Evolutionary conservation across 1,140 invertebrate genomes (phyloP), one percentile per base, ranked within the genome.

Genomic region (Sitodiplosis mosellana): DNA sequence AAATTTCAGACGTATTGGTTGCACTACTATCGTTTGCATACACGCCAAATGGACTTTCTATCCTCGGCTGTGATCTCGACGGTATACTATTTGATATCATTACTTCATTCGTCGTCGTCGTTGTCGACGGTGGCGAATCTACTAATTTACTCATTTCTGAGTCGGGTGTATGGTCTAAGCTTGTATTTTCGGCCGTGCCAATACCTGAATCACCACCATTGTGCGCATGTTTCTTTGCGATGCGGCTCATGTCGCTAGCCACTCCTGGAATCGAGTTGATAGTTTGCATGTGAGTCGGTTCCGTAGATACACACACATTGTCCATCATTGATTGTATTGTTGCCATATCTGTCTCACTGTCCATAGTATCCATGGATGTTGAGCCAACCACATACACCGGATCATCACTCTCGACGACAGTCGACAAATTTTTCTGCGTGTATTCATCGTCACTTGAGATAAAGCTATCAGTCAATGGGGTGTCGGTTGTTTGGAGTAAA

Each of bases 181-280:
- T 80, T 5, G 77, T 79, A 47, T 78, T 81, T 58, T 80, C 78
- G 0, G 65, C 65, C 1, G 78, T 81, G 52, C 76, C 80, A 37
- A 81, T 77, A 1, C 79, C 78, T 0, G 77, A 80, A 57, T 81
- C 79, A 0, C 66, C 73, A 46, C 27, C 44, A 22, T 41, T 44
- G 17, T 2, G 11, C 14, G 19, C 44, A 33, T 37, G 27, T 27
- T 27, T 27, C 27, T 5, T 27, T 27, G 27, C 27, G 4, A 27
- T 27, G 3, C 27, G 27, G 27, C 27, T 27, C 4, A 27, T 27
- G 10, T 27, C 27, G 27, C 27, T 27, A 10, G 27, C 27, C 27
- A 27, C 27, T 5, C 27, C 27, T 27, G 27, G 27, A 27, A 27
- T 27, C 27, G 27, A n/a, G 20, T 14, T 36, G 34, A 36, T n/a